Evolutionary conservation across 2,113 vertebrate genomes (phyloP).

Genomic region (Tupaia chinensis): DNA sequence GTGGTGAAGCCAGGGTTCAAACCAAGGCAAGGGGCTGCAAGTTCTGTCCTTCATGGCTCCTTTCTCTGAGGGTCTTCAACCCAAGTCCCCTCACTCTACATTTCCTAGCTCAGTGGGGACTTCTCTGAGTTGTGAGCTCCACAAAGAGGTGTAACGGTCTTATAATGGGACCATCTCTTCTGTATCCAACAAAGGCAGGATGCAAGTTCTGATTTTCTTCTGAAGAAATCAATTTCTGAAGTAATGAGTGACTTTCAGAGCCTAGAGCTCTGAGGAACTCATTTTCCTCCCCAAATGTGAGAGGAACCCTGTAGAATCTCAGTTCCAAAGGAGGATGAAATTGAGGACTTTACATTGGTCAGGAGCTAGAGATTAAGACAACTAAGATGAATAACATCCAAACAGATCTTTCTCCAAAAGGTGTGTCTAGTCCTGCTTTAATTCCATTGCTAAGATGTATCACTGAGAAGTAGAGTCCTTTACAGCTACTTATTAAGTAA

Average conservation of each 20-base stretch:
- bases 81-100: rapidly evolving
- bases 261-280: too few relatives aligned
- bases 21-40: neutral
- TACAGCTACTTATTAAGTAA: neutral
- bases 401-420: neutral
- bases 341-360: neutral
- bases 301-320: too few relatives aligned
- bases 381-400: neutral
- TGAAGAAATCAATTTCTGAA: neutral
- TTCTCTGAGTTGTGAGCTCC: neutral
- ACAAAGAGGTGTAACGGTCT: neutral
- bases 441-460: neutral
- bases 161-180: neutral
- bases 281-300: neutral
- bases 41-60: neutral
- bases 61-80: neutral
- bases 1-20: neutral
- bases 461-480: neutral
- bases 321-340: too few relatives aligned
- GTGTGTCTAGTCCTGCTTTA: rapidly evolving
- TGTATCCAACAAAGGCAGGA: neutral
- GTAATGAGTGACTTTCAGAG: too few relatives aligned
- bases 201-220: neutral
- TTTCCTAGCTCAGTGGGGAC: neutral
- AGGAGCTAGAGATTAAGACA: neutral